Conservation (phyloP, 1,140 invertebrate genomes). For the Adelges cooleyi region DNA sequence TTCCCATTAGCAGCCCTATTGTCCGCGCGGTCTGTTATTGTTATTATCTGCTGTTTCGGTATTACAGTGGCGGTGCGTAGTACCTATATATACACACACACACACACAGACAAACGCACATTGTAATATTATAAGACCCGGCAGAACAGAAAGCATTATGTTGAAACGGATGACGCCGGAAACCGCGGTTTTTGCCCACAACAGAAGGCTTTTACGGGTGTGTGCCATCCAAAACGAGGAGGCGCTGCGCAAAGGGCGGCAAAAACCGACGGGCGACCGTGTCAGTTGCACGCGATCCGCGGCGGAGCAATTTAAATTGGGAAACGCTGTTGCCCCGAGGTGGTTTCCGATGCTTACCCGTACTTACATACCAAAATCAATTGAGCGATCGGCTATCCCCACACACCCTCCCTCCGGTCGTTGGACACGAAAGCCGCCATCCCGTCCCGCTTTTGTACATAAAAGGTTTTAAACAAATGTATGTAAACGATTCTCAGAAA, state of each 20-base stretch:
- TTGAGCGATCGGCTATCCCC: neutral
- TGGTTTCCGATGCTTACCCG: neutral
- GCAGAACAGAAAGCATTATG: too few relatives aligned
- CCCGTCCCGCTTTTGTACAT: too few relatives aligned
- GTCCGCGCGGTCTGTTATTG: neutral
- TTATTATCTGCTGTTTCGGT: too few relatives aligned
- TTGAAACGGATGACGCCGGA: neutral
- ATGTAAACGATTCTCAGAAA: too few relatives aligned
- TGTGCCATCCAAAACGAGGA: too few relatives aligned
- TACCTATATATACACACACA: too few relatives aligned
- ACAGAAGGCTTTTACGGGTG: slow-evolving; percentile 9
- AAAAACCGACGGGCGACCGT: slow-evolving; percentile 3
- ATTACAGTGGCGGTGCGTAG: too few relatives aligned
- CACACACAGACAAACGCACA: too few relatives aligned
- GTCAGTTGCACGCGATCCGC: slow-evolving; percentile 15
- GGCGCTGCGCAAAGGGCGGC: neutral
- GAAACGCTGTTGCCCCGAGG: slow-evolving; percentile 5
- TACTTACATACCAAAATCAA: neutral
- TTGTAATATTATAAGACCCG: too few relatives aligned
- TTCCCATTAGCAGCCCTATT: neutral
- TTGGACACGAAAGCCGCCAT: too few relatives aligned
- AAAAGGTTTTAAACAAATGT: too few relatives aligned
- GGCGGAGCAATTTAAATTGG: slow-evolving; percentile 14
- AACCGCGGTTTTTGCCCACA: slow-evolving; percentile 17
- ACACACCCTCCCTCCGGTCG: too few relatives aligned